A percentile compares a stretch with the other conserved stretches of the same genome.
Evolutionary conservation across 1,140 invertebrate species (phyloP).

Genomic region (Lasioglossum baleicum): DNA sequence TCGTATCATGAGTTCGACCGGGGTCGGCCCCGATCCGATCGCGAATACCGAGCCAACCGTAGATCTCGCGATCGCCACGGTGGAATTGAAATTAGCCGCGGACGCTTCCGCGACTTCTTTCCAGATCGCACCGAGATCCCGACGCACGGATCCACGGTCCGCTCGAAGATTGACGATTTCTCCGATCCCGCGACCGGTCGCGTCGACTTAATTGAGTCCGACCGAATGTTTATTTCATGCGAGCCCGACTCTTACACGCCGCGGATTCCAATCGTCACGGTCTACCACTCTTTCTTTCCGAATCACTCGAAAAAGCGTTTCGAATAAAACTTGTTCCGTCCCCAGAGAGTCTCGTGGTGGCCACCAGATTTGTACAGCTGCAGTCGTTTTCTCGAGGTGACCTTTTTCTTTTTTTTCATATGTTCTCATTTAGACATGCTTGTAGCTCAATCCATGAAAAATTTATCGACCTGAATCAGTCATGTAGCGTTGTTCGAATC

Average conservation of each 20-base stretch:
- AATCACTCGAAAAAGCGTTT: too few relatives aligned
- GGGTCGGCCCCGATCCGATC: slow-evolving; percentile 36
- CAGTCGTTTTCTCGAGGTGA: too few relatives aligned
- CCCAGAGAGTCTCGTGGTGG: too few relatives aligned
- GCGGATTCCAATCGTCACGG: too few relatives aligned
- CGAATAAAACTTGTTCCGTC: too few relatives aligned
- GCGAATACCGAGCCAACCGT: neutral
- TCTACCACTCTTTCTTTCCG: too few relatives aligned
- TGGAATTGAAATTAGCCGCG: slow-evolving; percentile 43
- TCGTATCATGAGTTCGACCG: slow-evolving; percentile 18
- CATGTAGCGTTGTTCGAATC: too few relatives aligned
- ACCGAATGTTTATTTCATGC: slow-evolving; percentile 23
- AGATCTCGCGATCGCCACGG: neutral
- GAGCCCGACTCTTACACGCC: neutral
- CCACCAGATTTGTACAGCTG: too few relatives aligned
- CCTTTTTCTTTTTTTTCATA: too few relatives aligned
- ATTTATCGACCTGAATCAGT: too few relatives aligned
- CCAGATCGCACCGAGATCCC: neutral
- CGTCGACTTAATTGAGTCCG: slow-evolving; percentile 26
- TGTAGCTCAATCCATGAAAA: too few relatives aligned
- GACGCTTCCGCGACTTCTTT: slow-evolving; percentile 25
- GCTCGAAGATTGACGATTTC: neutral
- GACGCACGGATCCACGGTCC: neutral
- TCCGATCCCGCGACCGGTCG: neutral
- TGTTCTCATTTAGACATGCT: too few relatives aligned